Evolutionary conservation across 1,140 invertebrate species (phyloP), one percentile per base, ranked within the genome.

Genomic region (Cydia pomonella): DNA sequence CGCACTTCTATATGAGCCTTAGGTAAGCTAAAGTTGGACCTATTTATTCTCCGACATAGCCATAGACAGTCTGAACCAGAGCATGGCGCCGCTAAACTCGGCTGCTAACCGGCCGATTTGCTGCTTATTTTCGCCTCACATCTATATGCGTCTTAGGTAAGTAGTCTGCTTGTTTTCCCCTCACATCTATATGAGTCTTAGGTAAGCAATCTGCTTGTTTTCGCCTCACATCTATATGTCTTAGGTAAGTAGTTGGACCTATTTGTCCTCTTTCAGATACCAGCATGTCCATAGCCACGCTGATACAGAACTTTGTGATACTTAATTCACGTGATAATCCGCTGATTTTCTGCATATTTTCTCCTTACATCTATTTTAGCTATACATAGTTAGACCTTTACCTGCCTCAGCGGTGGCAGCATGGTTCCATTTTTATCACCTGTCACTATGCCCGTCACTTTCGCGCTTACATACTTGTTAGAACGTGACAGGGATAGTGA

Each of bases 41-140:
- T 27, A 27, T 27, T 27, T 3, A 1, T 3, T 3, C 3, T 27
- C 95, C 1, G 97, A 95, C 81, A 95, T 96, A 3, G 97, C 97
- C 1, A 94, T 99, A 2, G 96, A 97, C 3, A 98, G 97, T 2
- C 97, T 99, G 83, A 97, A 99, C 76, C 97, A 99, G 89, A 98
- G 97, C 87, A 92, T 99, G 64, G 25, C 25, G 9, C 97, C 98
- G 2, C 93, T 99, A 5, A 99, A 99, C 93, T 98, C 97, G 0
- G 98, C 98, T 0, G 98, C 98, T 13, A 99, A 99, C 93, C 98
- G 98, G 0, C 94, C 99, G 25, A 99, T 99, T 80, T 99, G 98
- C 93, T 99, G 97, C 85, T 95, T 99, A 76, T 99, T 99, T 93
- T 92, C 91, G 0, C 88, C 90, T 2, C 88, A 93, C 44, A 90